A percentile compares a stretch with the other conserved stretches of the same genome.
phyloP scores from a whole-genome alignment of 2,888 invertebrate species.

The Neuroscelio doddi region DNA sequence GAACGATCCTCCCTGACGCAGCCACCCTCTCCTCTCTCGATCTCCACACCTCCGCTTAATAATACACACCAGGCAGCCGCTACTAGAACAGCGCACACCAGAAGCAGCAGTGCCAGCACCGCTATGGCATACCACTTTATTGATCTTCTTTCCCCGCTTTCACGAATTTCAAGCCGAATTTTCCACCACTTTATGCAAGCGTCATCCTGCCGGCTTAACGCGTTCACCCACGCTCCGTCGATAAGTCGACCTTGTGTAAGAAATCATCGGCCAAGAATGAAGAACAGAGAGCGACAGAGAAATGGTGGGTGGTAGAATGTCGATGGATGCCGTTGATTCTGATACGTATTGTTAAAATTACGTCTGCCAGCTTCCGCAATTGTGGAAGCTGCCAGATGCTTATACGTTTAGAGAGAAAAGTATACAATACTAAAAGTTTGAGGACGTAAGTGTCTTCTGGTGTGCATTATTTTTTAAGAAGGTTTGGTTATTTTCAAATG shows the following conservation, averaged over 20 bases:
- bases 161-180: slow-evolving; percentile 65
- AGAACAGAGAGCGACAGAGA: background rate
- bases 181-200: slow-evolving; percentile 66
- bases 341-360: background rate
- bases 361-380: background rate
- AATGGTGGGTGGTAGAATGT: background rate
- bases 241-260: slow-evolving; percentile 54
- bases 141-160: slow-evolving; percentile 67
- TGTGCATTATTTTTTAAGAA: too few relatives aligned
- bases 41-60: slow-evolving; percentile 62
- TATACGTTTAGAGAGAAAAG: too few relatives aligned
- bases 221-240: slow-evolving; percentile 49
- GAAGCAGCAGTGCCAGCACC: slow-evolving; percentile 49
- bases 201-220: slow-evolving; percentile 57
- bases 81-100: slow-evolving; percentile 41
- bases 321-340: background rate
- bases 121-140: slow-evolving; percentile 65
- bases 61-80: slow-evolving; percentile 59
- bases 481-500: too few relatives aligned
- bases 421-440: slow-evolving; percentile 1
- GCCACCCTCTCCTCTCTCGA: slow-evolving; percentile 40
- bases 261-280: slow-evolving; percentile 4
- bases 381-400: too few relatives aligned
- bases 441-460: too few relatives aligned
- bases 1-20: slow-evolving; percentile 19